Conservation (phyloP, 64 coral and sea anemone genomes). For the Hydrozoanthus tunicans region DNA sequence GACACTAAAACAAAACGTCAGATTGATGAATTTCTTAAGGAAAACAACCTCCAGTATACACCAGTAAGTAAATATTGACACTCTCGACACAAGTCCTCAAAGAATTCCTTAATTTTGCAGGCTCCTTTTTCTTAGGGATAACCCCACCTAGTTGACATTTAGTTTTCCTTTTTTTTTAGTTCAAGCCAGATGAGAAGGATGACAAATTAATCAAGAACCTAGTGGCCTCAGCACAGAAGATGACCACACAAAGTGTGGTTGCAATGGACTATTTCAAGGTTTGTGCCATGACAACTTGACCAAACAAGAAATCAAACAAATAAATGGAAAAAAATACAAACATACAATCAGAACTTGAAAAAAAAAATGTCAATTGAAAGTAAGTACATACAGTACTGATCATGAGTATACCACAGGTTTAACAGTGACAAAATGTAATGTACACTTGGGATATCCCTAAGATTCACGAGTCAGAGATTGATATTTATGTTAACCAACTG, state of each 20-base stretch:
- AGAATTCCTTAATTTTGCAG: no score
- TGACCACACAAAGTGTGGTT: neutral
- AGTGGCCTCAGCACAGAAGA: slow-evolving; percentile 46
- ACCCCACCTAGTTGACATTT: neutral
- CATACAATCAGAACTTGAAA: neutral
- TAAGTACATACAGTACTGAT: no score
- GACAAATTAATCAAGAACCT: neutral
- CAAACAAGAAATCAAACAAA: neutral
- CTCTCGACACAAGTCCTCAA: neutral
- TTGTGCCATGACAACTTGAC: neutral
- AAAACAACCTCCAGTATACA: slow-evolving; percentile 58
- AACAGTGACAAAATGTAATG: no score
- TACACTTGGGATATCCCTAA: no score
- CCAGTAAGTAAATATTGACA: slow-evolving; percentile 36
- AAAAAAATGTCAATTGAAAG: no score
- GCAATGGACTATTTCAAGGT: slow-evolving; percentile 81
- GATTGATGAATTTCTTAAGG: slow-evolving; percentile 60
- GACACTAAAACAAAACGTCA: neutral
- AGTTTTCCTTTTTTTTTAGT: slow-evolving; percentile 47
- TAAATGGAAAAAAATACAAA: neutral
- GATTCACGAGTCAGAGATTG: no score
- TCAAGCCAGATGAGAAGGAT: slow-evolving; percentile 46
- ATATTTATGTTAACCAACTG: no score
- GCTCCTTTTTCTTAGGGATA: neutral
- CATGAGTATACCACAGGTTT: no score